Percentiles rank a stretch among this genome's conserved stretches.
Conservation (phyloP, 2,797 vertebrate species). For the Pseudochaenichthys georgianus region DNA sequence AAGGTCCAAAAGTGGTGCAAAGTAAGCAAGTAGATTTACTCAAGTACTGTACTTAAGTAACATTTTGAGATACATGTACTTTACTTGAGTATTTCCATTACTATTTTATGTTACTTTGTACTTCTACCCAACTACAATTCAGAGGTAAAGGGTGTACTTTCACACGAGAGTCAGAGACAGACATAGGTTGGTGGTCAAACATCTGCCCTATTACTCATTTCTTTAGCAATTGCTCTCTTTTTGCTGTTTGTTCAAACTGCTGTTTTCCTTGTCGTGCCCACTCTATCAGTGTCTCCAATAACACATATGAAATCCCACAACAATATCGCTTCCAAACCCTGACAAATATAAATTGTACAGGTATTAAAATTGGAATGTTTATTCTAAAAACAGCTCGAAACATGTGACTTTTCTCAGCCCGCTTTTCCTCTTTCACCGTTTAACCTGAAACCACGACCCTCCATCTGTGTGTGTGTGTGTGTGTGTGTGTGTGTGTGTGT, state of each 20-base stretch:
- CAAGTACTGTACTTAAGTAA: no score
- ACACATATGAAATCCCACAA: neutral
- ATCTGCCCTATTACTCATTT: neutral
- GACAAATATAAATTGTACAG: no score
- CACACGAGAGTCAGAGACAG: neutral
- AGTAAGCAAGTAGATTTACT: no score
- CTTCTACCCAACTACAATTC: no score
- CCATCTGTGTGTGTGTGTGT: slow-evolving; percentile 14
- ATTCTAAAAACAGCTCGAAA: neutral
- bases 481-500: slow-evolving; percentile 17
- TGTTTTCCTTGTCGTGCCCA: neutral
- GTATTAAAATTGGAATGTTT: neutral
- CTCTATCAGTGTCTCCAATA: neutral
- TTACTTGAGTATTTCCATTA: no score
- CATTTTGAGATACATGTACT: no score
- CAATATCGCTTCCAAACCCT: no score
- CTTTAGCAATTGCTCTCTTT: neutral
- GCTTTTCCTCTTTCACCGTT: slow-evolving; percentile 34
- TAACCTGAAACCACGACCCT: slow-evolving; percentile 32
- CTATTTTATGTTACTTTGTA: no score
- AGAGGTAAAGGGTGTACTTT: neutral
- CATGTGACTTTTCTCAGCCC: slow-evolving; percentile 23
- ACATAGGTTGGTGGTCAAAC: neutral
- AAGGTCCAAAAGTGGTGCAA: neutral
- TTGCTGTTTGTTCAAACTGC: neutral